Evolutionary conservation across 1,140 invertebrate genomes (phyloP).

Genomic region (Cephus cinctus): DNA sequence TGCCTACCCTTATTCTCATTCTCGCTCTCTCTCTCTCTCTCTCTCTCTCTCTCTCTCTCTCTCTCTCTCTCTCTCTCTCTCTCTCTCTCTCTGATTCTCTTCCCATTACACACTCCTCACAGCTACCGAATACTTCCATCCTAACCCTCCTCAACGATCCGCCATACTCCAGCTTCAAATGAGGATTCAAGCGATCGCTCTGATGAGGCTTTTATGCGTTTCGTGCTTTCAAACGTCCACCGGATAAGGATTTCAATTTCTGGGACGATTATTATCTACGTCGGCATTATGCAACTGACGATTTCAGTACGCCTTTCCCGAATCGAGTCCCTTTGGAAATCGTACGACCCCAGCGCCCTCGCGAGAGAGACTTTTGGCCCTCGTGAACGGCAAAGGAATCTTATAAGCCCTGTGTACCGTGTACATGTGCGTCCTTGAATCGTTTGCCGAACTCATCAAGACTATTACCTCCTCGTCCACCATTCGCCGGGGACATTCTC

Average conservation of each 20-base stretch:
- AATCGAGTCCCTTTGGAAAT: no score
- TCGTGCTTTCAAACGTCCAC: conserved; percentile 25
- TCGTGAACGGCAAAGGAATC: no score
- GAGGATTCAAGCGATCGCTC: conserved; percentile 26
- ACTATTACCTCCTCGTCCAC: no score
- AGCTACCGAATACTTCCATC: conserved; percentile 11
- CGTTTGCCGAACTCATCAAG: no score
- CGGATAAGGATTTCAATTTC: background rate
- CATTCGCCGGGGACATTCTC: no score
- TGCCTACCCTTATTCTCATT: conserved; percentile 10
- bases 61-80: background rate
- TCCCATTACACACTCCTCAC: conserved; percentile 5
- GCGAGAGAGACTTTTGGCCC: no score
- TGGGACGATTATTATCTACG: background rate
- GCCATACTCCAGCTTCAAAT: conserved; percentile 13
- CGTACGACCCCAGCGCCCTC: no score
- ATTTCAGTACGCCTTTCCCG: no score
- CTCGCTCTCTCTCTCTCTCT: conserved; percentile 1
- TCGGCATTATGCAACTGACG: no score
- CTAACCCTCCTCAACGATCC: conserved; percentile 13
- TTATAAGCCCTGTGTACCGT: no score
- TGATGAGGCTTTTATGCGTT: conserved; percentile 25
- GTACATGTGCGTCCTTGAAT: no score
- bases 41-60: conserved; percentile 7
- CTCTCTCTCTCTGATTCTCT: conserved; percentile 8